A percentile compares a stretch with the other conserved stretches of the same genome.
These are phyloP conservation scores for Noctua janthe DNA, from an alignment of 2,888 invertebrate genomes.

Conservation along the genomic window DNA sequence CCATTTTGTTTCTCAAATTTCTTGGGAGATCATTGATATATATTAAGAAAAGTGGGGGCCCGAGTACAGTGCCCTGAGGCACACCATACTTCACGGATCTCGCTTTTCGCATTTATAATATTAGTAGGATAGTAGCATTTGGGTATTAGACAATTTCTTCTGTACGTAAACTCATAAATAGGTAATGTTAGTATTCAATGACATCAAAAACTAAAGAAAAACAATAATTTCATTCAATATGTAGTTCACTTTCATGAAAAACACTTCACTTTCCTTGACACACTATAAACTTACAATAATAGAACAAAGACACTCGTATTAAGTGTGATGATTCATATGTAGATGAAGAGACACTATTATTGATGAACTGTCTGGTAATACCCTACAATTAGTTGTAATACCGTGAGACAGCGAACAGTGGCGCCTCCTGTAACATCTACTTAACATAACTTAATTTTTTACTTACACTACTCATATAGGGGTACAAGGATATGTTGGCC, in stretches of 20 bases:
- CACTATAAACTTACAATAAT: background rate
- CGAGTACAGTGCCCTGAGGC: no score
- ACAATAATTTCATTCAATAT: background rate
- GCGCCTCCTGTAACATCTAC: constrained; percentile 17
- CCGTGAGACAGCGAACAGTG: constrained; percentile 28
- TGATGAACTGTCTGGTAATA: constrained; percentile 19
- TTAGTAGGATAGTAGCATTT: background rate
- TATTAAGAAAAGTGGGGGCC: no score
- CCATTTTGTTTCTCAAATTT: no score
- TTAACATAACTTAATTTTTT: background rate
- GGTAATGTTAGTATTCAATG: background rate
- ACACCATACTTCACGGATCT: no score
- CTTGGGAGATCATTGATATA: no score
- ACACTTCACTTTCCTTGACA: background rate
- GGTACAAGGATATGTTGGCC: background rate
- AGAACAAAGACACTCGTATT: constrained; percentile 13
- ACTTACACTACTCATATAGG: background rate
- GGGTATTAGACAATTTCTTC: background rate
- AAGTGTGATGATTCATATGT: constrained; percentile 25
- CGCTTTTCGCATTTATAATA: no score
- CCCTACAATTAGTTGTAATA: constrained; percentile 2
- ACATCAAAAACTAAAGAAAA: background rate
- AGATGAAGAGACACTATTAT: constrained; percentile 3
- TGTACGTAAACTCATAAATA: background rate
- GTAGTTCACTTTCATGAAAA: background rate